Evolutionary conservation across 2,113 vertebrate species (phyloP), one percentile per base, ranked within the genome.

Genomic region (Vicugna pacos): DNA sequence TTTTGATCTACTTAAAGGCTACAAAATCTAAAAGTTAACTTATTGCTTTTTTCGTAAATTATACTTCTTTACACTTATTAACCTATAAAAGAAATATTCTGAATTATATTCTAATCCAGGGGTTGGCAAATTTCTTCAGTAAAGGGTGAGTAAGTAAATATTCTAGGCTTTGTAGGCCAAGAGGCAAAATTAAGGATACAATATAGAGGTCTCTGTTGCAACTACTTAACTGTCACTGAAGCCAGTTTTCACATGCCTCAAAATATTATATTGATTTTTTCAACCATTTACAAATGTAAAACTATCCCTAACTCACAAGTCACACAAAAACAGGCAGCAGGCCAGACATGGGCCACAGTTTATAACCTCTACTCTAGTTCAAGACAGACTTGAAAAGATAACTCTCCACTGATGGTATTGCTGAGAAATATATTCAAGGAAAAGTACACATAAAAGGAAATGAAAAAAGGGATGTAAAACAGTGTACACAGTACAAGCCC

Each of bases 241-340:
- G 30, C 1, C 3, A 54, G 85, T 69, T 50, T 91, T 93, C n/a
- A 58, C 20, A 46, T 22, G 28, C 35, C 48, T 82, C 65, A 2
- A 93, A 91, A 90, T 80, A 83, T 67, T 89, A 67, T 24, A 82
- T 77, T 89, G 62, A 67, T 60, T 81, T 42, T 93, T 90, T 70
- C 56, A 91, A 73, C n/a, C 24, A 85, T 76, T 87, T 76, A 94
- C 35, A 97, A 92, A 58, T 38, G 17, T 72, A 91, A 94, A 93
- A 20, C 58, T 7, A 69, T 52, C 20, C 22, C 52, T 88, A 83
- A 60, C 26, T 62, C 35, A 92, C 10, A 72, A 46, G 35, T 12
- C 64, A 60, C 7, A 72, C 30, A 46, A 79, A 80, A 95, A 84
- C 2, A 92, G 15, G 35, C 54, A 11, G 42, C 16, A 10, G 42